A percentile compares a stretch with the other conserved stretches of the same genome.
Evolutionary conservation across 2,888 invertebrate genomes (phyloP).

Genomic region (Agrotis clavis): DNA sequence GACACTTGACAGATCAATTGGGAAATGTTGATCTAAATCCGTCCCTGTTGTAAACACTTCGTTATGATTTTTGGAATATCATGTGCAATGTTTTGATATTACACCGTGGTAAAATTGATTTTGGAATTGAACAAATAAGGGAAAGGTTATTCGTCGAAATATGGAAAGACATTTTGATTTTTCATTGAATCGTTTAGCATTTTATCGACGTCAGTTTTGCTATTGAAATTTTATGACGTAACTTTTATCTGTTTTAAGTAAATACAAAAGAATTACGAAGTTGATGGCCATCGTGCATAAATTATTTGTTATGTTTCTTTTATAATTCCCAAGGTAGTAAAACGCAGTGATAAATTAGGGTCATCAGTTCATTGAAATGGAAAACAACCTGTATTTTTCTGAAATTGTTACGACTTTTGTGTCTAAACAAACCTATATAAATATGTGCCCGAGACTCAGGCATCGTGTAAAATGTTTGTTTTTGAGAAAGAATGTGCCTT

Average conservation of each 20-base stretch:
- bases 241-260: conserved; percentile 1
- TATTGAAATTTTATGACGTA: conserved; percentile 13
- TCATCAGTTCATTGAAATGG: conserved; percentile 18
- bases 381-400: not conserved
- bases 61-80: conserved; percentile 55
- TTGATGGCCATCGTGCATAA: not conserved
- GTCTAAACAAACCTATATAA: not conserved
- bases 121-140: conserved; percentile 45
- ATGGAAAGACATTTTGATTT: conserved; percentile 34
- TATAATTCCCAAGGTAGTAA: conserved; percentile 14
- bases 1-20: conserved; percentile 3
- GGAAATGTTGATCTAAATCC: conserved; percentile 28
- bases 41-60: conserved; percentile 41
- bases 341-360: conserved; percentile 34
- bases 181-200: conserved; percentile 16
- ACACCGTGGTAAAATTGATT: conserved; percentile 48
- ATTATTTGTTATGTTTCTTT: conserved; percentile 20
- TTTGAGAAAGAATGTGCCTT: not conserved
- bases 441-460: not conserved
- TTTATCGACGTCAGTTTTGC: conserved; percentile 24
- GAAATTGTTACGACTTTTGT: conserved; percentile 6
- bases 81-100: conserved; percentile 49
- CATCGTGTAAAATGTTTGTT: conserved; percentile 13
- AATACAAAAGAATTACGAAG: conserved; percentile 31
- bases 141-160: conserved; percentile 35